Conservation (phyloP, 2,797 vertebrate species). For the Anabacerthia variegaticeps region DNA sequence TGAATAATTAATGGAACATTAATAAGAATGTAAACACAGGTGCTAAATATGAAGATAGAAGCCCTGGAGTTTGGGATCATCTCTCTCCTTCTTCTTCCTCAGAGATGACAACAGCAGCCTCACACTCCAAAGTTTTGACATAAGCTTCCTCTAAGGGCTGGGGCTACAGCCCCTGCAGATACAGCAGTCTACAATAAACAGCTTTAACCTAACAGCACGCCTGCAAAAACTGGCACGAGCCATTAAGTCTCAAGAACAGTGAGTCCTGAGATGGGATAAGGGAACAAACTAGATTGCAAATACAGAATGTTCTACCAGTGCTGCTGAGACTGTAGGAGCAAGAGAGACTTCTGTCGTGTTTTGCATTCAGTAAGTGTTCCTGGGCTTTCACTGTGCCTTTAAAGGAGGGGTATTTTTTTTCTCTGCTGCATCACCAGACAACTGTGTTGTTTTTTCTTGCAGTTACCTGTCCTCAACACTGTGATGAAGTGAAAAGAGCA, state of each 20-base stretch:
- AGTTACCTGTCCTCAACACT: background rate
- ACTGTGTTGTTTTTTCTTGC: background rate
- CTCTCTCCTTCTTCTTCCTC: background rate
- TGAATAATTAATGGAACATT: background rate
- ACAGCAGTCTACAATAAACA: background rate
- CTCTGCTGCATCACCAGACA: background rate
- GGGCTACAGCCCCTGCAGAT: background rate
- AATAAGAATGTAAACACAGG: background rate
- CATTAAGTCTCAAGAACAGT: background rate
- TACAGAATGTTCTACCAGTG: background rate
- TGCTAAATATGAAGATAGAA: background rate
- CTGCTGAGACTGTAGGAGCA: background rate
- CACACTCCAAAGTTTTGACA: background rate
- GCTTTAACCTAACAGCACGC: background rate
- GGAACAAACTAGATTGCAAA: background rate
- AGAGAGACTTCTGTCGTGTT: background rate
- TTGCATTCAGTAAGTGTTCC: background rate
- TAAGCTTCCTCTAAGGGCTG: background rate
- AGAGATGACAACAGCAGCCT: background rate
- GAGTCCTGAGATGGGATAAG: background rate
- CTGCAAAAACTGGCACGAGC: background rate
- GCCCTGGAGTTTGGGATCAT: background rate
- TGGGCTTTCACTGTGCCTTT: background rate
- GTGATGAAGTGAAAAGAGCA: background rate
- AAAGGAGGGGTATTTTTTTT: background rate